Conservation (phyloP, 2,113 vertebrate species). For the Leiothrix lutea region DNA sequence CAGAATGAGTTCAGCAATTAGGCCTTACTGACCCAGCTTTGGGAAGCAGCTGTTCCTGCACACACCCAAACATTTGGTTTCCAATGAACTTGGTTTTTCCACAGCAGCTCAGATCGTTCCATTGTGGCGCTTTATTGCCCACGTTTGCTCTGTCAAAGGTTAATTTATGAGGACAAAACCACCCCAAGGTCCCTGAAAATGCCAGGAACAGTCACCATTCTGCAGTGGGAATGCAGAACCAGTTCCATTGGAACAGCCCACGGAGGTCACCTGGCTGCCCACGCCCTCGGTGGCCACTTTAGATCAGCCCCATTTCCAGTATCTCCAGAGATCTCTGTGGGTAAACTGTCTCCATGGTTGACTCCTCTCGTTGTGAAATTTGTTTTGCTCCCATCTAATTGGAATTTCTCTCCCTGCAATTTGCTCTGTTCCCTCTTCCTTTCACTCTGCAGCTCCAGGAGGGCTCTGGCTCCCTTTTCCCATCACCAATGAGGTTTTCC, state of each 20-base stretch:
- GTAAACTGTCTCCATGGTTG: neutral
- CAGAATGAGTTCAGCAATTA: neutral
- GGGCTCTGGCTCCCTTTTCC: neutral
- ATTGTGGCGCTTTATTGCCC: accelerated
- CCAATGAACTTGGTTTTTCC: neutral
- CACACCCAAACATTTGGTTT: neutral
- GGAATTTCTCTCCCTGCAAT: neutral
- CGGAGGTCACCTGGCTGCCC: neutral
- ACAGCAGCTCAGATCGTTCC: neutral
- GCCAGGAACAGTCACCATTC: neutral
- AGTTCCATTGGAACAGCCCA: neutral
- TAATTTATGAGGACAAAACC: neutral
- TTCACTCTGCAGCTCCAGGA: neutral
- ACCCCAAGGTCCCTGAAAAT: neutral
- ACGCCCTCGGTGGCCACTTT: neutral
- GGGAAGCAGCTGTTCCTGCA: neutral
- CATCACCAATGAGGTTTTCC: neutral
- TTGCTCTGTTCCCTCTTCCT: neutral
- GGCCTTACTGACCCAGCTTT: neutral
- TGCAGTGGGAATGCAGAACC: neutral
- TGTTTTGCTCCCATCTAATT: slow-evolving; percentile 6
- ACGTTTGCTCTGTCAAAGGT: neutral
- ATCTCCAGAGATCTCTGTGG: neutral
- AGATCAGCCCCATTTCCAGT: neutral
- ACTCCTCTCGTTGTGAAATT: neutral